Conservation (phyloP, 2,888 invertebrate species). For the Cosmia pyralina region DNA sequence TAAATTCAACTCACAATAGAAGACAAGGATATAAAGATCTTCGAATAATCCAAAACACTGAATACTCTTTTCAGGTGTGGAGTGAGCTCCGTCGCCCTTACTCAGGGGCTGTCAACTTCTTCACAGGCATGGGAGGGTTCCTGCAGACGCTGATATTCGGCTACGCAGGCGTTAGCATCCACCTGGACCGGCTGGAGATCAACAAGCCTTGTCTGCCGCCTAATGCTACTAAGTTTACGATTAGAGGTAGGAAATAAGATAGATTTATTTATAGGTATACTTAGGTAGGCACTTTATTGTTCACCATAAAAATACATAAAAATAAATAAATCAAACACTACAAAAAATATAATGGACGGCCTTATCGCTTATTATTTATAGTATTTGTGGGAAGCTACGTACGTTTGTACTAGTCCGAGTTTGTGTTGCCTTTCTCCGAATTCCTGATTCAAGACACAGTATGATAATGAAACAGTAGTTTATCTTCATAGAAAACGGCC, state of each 20-base stretch:
- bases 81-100: constrained; percentile 88
- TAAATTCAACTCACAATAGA: not conserved
- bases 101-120: constrained; percentile 90
- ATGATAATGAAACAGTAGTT: too few relatives aligned
- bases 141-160: constrained; percentile 90
- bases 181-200: constrained; percentile 85
- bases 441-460: too few relatives aligned
- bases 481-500: too few relatives aligned
- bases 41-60: not conserved
- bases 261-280: not conserved
- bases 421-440: too few relatives aligned
- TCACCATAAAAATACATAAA: too few relatives aligned
- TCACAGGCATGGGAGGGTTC: constrained; percentile 91
- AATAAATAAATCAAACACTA: too few relatives aligned
- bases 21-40: not conserved
- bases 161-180: constrained; percentile 89
- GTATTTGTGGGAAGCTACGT: too few relatives aligned
- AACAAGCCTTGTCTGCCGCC: constrained; percentile 83
- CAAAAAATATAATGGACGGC: too few relatives aligned
- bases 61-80: constrained; percentile 86
- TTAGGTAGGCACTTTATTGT: too few relatives aligned
- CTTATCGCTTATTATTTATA: too few relatives aligned
- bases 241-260: constrained; percentile 77
- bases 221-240: constrained; percentile 78
- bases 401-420: too few relatives aligned